Evolutionary conservation across 2,113 vertebrate genomes (phyloP).

Genomic region (Triplophysa siluroides): DNA sequence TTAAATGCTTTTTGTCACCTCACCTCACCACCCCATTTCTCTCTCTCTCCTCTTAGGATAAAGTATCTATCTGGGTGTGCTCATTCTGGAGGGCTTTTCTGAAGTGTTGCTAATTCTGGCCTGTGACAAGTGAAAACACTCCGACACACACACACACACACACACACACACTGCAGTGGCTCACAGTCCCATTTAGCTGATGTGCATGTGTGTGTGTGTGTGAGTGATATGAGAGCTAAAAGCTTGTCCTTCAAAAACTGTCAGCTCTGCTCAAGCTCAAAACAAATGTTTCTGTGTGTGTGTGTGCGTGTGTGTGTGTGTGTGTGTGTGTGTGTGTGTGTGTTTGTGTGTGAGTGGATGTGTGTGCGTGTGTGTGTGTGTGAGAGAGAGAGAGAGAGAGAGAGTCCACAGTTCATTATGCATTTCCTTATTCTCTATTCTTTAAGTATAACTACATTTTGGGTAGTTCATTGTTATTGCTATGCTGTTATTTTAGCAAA

Average conservation of each 20-base stretch:
- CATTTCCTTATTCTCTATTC: slow-evolving; percentile 6
- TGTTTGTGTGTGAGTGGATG: not conserved
- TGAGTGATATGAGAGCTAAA: slow-evolving; percentile 57
- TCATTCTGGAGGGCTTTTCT: slow-evolving; percentile 50
- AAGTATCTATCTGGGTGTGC: slow-evolving; percentile 43
- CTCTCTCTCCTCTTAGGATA: slow-evolving; percentile 34
- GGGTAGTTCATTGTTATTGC: not conserved
- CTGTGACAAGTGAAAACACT: slow-evolving; percentile 27
- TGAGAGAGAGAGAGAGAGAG: not conserved
- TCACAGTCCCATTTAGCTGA: slow-evolving; percentile 47
- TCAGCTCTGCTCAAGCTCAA: slow-evolving; percentile 47
- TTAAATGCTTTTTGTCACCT: slow-evolving; percentile 32
- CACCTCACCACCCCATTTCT: slow-evolving; percentile 22
- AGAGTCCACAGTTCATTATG: slow-evolving; percentile 1
- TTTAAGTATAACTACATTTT: not conserved
- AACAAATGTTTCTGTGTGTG: slow-evolving; percentile 35
- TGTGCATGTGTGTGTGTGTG: slow-evolving; percentile 36
- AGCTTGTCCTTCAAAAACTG: slow-evolving; percentile 58
- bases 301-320: not conserved
- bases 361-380: not conserved
- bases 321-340: not conserved
- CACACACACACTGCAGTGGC: slow-evolving; percentile 28
- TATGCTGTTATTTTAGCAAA: not conserved
- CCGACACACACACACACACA: slow-evolving; percentile 26
- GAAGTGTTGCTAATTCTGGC: slow-evolving; percentile 58